Evolutionary conservation across 2,113 vertebrate genomes (phyloP).

Genomic region (Xiphias gladius): DNA sequence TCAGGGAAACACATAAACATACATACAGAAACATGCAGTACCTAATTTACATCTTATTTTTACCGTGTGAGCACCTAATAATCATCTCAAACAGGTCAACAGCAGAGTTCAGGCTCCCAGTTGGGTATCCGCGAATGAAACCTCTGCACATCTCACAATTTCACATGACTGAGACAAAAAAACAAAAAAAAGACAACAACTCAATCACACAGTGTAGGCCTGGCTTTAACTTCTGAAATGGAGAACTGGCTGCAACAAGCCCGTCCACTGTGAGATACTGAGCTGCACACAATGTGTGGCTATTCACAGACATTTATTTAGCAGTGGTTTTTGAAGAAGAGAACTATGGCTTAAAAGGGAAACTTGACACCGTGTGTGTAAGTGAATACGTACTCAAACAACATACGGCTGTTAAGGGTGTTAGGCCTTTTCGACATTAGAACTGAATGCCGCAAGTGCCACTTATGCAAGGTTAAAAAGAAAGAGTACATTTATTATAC

Average conservation of each 20-base stretch:
- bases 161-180: slow-evolving; percentile 19
- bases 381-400: not conserved
- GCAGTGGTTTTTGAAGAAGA: not conserved
- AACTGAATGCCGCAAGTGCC: not conserved
- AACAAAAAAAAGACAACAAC: not conserved
- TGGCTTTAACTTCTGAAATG: slow-evolving; percentile 34
- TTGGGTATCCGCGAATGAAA: slow-evolving; percentile 8
- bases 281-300: slow-evolving; percentile 21
- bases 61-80: not conserved
- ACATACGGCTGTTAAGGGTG: not conserved
- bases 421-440: not conserved
- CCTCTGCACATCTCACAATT: not conserved
- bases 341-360: not conserved
- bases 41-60: slow-evolving; percentile 40
- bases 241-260: slow-evolving; percentile 20
- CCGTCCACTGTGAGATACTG: slow-evolving; percentile 9
- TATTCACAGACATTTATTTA: slow-evolving; percentile 14
- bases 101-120: not conserved
- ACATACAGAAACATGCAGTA: not conserved
- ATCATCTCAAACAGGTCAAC: slow-evolving; percentile 16
- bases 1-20: not conserved
- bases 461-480: not conserved
- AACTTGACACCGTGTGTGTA: slow-evolving; percentile 18
- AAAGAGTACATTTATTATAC: not conserved
- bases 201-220: not conserved